A percentile compares a stretch with the other conserved stretches of the same genome.
These are phyloP conservation scores for Manis javanica DNA, from an alignment of 2,797 vertebrate species.

Conservation along the genomic window DNA sequence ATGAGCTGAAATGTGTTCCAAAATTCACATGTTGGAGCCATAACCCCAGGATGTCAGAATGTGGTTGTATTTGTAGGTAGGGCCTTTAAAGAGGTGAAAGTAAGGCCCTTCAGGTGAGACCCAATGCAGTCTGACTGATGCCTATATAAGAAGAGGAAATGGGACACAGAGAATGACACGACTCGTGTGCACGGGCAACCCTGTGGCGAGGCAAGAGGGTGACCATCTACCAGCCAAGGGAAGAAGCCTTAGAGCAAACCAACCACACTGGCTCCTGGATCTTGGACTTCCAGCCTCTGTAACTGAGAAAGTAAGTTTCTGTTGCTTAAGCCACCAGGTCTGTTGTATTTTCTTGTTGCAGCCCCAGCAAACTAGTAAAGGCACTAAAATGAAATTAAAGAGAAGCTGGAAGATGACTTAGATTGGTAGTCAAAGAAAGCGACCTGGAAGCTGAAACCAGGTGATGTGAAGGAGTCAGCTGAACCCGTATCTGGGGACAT, in stretches of 20 bases:
- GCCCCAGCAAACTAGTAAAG: background rate
- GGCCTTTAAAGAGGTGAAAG: background rate
- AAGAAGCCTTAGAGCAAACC: background rate
- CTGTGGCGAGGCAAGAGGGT: background rate
- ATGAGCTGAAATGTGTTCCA: background rate
- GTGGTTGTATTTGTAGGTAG: background rate
- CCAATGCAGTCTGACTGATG: background rate
- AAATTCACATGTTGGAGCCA: background rate
- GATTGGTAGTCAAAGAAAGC: background rate
- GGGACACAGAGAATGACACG: background rate
- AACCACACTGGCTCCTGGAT: background rate
- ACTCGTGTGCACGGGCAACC: background rate
- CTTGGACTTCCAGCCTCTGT: background rate
- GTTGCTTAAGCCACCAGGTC: background rate
- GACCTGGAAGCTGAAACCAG: conserved; percentile 1
- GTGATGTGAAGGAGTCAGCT: background rate
- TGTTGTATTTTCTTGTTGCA: background rate
- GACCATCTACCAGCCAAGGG: background rate
- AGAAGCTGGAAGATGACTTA: background rate
- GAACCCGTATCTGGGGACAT: background rate
- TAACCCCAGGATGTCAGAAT: background rate
- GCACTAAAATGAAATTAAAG: conserved; percentile 15
- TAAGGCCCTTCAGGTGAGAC: background rate
- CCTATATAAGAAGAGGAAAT: background rate
- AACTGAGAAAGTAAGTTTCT: background rate